Evolutionary conservation across 2,113 vertebrate species (phyloP), one percentile per base, ranked within the genome.

Genomic region (Dipodomys stephensi): DNA sequence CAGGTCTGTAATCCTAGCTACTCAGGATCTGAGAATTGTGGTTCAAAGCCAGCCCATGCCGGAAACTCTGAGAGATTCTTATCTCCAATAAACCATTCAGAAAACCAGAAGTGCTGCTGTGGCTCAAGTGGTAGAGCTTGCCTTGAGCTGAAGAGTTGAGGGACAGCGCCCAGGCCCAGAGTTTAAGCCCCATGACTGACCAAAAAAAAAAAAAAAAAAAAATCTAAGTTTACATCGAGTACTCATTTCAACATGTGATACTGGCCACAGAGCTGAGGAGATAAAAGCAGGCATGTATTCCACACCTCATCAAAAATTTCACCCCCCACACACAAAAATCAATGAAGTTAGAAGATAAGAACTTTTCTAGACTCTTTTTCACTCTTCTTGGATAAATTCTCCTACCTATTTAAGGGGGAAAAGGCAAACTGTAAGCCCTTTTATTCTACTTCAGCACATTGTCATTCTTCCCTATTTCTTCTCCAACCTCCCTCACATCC

Each of bases 281-380:
- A 4, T 65, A 39, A 69, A 2, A 83, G 77, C 6, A 86, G 77
- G 60, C 77, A 3, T n/a, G 28, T 85, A 60, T 74, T 8, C 10
- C 68, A 62, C 25, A 68, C 72, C 22, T 60, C 71, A 35, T 71
- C 30, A 49, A 71, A 79, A 91, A 83, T 72, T 77, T 83, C 78
- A 64, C 4, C 49, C 8, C 39, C 4, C 39, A 5, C 39, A 5
- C 39, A 39, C 39, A 53, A 62, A 60, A 68, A 25, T 68, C 4
- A 0, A 60, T 65, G 82, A 92, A 77, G 80, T 35, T 77, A 60
- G 91, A 94, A 92, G 72, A 92, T 44, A 91, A 57, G 80, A 90
- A 53, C 57, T 68, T 84, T n/a, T 7, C 19, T 5, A 72, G 28
- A 3, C 71, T 81, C 80, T 95, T 83, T 77, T 83, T 77, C 71